Evolutionary conservation across 2,888 invertebrate genomes (phyloP), one percentile per base, ranked within the genome.

Genomic region (Euzetes globulus): DNA sequence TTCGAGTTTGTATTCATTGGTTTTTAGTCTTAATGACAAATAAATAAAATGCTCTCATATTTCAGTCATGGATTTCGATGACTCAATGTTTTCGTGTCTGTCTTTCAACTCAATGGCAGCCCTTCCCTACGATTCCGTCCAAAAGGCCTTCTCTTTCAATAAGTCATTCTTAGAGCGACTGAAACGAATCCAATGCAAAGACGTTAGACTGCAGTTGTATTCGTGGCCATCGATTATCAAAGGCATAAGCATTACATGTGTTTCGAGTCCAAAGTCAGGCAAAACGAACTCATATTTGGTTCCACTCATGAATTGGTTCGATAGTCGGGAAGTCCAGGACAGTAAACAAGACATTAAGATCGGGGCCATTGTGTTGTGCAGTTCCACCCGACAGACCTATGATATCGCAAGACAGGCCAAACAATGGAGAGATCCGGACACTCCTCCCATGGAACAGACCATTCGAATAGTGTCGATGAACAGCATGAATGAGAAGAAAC

Each of bases 231-330:
- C 7, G 19, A 71, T 74, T 47, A 11, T 60, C 13, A 63, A 63
- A n/a, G 71, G 71, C 19, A 17, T 55, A 9, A 58, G 58, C 13
- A 58, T 52, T 13, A 45, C 22, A 0, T 74, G 74, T 71, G 58
- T 74, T 22, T 71, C 74, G 22, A 47, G 50, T 19, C 19, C 58
- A 1, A 71, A 74, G 37, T 22, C 58, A 4, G 74, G 74, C 25
- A 74, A 74, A 71, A 74, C 74, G 17, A 37, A 37, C 19, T n/a
- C 71, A 0, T 74, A 74, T 71, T 41, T 74, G 15, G 50, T 74
- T 3, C 74, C 74, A 0, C 22, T 65, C 15, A 29, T 74, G 60
- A 71, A 50, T 71, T 37, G 37, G 25, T 50, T 60, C 27, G 60
- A 68, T 29, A 33, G 65, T 17, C 11, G 11, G 17, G 50, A 73